A percentile compares a stretch with the other conserved stretches of the same genome.
Conservation (phyloP, 2,113 vertebrate genomes). For the Prionailurus bengalensis region DNA sequence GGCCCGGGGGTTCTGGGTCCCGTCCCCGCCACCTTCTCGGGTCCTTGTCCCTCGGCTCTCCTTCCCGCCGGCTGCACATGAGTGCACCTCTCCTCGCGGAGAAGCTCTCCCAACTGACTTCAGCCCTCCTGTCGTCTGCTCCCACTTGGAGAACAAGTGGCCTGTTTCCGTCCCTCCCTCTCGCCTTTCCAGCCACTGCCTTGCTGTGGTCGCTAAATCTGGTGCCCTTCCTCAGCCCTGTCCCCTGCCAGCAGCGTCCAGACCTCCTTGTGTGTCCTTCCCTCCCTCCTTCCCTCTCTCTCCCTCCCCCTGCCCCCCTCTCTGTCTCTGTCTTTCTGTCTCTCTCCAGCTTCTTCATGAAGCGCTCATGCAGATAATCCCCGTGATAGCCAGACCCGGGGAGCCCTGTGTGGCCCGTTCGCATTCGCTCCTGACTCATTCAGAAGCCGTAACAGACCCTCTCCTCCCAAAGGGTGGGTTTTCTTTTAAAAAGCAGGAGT, state of each 20-base stretch:
- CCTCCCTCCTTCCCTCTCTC: fast-evolving
- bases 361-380: background rate
- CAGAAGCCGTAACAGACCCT: background rate
- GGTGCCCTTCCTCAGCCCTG: background rate
- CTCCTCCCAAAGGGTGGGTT: background rate
- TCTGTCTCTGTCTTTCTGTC: too few species aligned
- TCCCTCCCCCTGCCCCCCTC: too few species aligned
- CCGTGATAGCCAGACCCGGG: too few species aligned
- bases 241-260: background rate
- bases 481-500: background rate
- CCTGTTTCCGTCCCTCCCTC: background rate
- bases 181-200: background rate
- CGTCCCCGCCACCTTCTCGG: background rate
- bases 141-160: background rate
- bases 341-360: too few species aligned
- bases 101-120: background rate
- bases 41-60: background rate
- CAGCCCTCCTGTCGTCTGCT: background rate
- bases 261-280: background rate
- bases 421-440: background rate
- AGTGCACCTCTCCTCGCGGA: background rate
- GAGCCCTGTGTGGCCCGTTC: background rate
- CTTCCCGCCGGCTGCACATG: background rate
- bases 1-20: background rate
- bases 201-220: background rate